Evolutionary conservation across 2,797 vertebrate species (phyloP).

Genomic region (Spinus olivaceus): DNA sequence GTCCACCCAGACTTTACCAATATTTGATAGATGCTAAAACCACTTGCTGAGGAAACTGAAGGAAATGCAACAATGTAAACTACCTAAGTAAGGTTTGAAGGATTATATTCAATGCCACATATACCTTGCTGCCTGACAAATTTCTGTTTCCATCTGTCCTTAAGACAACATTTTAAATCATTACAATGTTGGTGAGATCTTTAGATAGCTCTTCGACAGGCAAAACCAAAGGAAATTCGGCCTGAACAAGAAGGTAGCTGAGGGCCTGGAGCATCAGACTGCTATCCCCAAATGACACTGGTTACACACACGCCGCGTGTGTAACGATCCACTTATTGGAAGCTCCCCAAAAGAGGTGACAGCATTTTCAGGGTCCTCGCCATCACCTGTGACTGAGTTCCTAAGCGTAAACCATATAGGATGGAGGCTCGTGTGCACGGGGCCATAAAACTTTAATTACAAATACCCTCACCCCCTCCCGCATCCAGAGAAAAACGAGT

Average conservation of each 20-base stretch:
- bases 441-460: slow-evolving; percentile 6
- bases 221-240: not conserved
- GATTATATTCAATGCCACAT: rapidly evolving
- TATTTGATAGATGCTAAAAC: not conserved
- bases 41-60: not conserved
- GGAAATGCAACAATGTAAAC: not conserved
- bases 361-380: not conserved
- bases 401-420: not conserved
- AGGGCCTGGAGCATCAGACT: not conserved
- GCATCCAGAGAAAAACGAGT: not conserved
- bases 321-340: not conserved
- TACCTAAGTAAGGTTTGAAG: not conserved
- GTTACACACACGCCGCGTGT: rapidly evolving
- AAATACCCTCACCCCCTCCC: not conserved
- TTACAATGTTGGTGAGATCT: not conserved
- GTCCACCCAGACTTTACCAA: not conserved
- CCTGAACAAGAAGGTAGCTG: not conserved
- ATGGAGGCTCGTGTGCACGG: rapidly evolving
- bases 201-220: not conserved
- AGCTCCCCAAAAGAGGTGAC: not conserved
- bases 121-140: not conserved
- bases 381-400: not conserved
- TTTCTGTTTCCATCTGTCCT: not conserved
- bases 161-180: not conserved
- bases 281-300: not conserved